Conservation (phyloP, 2,888 invertebrate genomes). For the Dorcus parallelipipedus region DNA sequence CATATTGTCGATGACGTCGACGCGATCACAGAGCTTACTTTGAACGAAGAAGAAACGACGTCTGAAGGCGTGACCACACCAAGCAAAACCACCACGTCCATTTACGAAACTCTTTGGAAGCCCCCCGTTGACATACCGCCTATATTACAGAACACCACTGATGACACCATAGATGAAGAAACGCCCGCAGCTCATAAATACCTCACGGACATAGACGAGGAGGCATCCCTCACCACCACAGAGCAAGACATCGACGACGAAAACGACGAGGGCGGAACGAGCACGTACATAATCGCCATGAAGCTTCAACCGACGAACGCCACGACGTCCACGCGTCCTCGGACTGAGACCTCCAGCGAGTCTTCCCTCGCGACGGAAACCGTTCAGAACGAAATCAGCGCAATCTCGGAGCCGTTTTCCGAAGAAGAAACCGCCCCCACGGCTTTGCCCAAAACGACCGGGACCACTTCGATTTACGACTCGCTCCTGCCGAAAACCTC, state of each 20-base stretch:
- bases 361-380: too few relatives aligned
- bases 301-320: too few relatives aligned
- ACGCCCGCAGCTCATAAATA: neutral
- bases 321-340: too few relatives aligned
- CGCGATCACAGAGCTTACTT: neutral
- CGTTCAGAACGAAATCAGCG: too few relatives aligned
- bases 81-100: neutral
- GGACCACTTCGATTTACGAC: too few relatives aligned
- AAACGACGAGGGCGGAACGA: slow-evolving; percentile 1
- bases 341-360: too few relatives aligned
- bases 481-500: too few relatives aligned
- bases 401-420: too few relatives aligned
- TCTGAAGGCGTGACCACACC: neutral
- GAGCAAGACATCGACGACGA: slow-evolving; percentile 6
- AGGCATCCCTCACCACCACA: neutral
- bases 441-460: too few relatives aligned
- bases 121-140: neutral
- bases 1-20: too few relatives aligned
- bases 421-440: too few relatives aligned
- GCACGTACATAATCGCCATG: neutral
- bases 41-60: neutral
- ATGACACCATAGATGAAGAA: slow-evolving; percentile 9
- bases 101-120: neutral
- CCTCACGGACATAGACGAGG: neutral
- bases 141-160: neutral